phyloP scores from a whole-genome alignment of 2,797 vertebrate species.

The Thalassophryne amazonica region DNA sequence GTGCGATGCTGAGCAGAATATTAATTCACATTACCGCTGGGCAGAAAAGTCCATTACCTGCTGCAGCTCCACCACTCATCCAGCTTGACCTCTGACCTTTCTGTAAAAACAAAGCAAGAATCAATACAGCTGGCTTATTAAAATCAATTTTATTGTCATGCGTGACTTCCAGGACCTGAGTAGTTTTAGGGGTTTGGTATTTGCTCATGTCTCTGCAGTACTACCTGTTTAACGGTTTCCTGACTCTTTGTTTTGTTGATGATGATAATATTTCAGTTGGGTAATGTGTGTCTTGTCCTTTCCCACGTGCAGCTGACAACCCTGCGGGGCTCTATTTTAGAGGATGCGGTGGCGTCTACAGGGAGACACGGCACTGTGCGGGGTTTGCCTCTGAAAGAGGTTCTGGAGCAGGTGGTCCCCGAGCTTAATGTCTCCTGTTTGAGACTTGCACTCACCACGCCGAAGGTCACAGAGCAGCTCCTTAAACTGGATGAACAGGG shows the following conservation, averaged over 20 bases:
- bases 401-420: slow-evolving; percentile 86
- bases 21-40: slow-evolving; percentile 29
- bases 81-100: slow-evolving; percentile 2
- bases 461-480: slow-evolving; percentile 92
- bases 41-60: slow-evolving; percentile 9
- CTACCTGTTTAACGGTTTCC: too few species aligned
- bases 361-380: slow-evolving; percentile 83
- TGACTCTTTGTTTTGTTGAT: too few species aligned
- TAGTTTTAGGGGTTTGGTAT: too few species aligned
- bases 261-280: too few species aligned
- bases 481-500: slow-evolving; percentile 94
- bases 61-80: too few species aligned
- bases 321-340: slow-evolving; percentile 86
- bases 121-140: not conserved
- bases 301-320: slow-evolving; percentile 80
- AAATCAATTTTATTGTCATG: not conserved
- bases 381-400: slow-evolving; percentile 86
- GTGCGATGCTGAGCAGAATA: slow-evolving; percentile 44
- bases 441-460: slow-evolving; percentile 82
- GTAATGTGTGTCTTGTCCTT: too few species aligned
- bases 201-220: too few species aligned
- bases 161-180: not conserved
- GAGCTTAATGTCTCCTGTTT: slow-evolving; percentile 88
- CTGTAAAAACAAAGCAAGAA: not conserved
- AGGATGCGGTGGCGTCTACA: slow-evolving; percentile 84